These are phyloP conservation scores for Hemiprocne comata DNA, from an alignment of 2,113 vertebrate genomes.

Conservation along the genomic window DNA sequence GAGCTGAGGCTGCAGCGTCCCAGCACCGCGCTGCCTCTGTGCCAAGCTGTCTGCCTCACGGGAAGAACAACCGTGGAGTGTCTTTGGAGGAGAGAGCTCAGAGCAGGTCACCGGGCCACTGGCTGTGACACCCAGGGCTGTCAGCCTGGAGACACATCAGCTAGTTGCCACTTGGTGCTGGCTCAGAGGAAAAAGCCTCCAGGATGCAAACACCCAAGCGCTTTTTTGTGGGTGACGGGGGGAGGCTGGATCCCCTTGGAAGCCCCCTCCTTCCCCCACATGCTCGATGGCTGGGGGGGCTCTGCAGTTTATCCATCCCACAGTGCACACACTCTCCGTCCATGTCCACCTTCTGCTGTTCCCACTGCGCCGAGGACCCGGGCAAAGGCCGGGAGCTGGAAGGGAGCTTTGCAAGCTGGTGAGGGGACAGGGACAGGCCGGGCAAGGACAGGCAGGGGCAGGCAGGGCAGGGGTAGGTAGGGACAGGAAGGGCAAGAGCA, in stretches of 20 bases:
- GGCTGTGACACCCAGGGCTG: not conserved
- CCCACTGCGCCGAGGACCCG: accelerated
- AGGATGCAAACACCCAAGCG: not conserved
- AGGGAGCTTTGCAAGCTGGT: not conserved
- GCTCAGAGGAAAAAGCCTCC: not conserved
- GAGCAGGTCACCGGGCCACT: not conserved
- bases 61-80: not conserved
- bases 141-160: not conserved
- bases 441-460: not conserved
- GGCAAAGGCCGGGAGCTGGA: accelerated
- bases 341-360: accelerated
- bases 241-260: not conserved
- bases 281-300: accelerated
- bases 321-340: accelerated
- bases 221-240: not conserved
- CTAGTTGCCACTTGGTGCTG: not conserved
- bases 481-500: not conserved
- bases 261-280: not conserved
- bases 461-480: not conserved
- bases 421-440: not conserved
- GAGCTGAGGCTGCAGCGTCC: not conserved
- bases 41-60: accelerated
- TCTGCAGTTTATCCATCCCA: not conserved
- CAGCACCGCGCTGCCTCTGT: accelerated
- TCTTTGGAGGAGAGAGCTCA: accelerated